Base-by-base conservation (phyloP, 2,888 invertebrate genomes). In the Eledone cirrhosa region DNA sequence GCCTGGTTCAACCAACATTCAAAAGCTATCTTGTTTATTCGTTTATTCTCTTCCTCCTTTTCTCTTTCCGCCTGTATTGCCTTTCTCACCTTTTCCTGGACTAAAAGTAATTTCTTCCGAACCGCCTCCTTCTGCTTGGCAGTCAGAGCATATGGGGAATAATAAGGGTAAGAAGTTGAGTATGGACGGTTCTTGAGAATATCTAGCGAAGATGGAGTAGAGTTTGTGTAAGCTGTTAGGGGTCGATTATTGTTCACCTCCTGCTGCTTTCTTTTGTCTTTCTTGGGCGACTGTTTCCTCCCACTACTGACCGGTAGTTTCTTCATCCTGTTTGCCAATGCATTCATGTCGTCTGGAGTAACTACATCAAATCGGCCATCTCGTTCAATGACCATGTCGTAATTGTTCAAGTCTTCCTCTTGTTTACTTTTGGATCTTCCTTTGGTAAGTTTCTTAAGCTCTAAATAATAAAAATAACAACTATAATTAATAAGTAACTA, bases 361-460 rank as follows among this genome's bases (percentile, higher is more conserved):
- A 90, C 83, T 19, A 88, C 81, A 79, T 88, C 85, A 85, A 89
- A 90, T 78, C 87, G 87, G 47, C 89, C 90, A 79, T 87, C 88
- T 72, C 86, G 79, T 83, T 90, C 89, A 65, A 90, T 83, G 78
- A 89, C 87, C 81, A 87, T 86, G 63, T 88, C 84, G 72, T 87
- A 86, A n/a, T 79, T 78, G 4, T 78, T 63, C 48, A 78, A 31
- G 79, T 78, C 80, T 65, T 63, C 47, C 19, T 78, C 77, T 75
- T 80, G 80, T 27, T 78, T 79, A 59, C 82, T 83, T 0, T 41
- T 41, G 41, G 41, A 41, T 8, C 11, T 11, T 11, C 41, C 1
- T 41, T 41, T 41, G 5, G 41, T 41, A 41, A 11, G 41, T 41
- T 41, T 3, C 41, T 41, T 41, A 1, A 41, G 41, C 5, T 41